Conservation (phyloP, 2,888 invertebrate genomes). For the Seladonia tumulorum region DNA sequence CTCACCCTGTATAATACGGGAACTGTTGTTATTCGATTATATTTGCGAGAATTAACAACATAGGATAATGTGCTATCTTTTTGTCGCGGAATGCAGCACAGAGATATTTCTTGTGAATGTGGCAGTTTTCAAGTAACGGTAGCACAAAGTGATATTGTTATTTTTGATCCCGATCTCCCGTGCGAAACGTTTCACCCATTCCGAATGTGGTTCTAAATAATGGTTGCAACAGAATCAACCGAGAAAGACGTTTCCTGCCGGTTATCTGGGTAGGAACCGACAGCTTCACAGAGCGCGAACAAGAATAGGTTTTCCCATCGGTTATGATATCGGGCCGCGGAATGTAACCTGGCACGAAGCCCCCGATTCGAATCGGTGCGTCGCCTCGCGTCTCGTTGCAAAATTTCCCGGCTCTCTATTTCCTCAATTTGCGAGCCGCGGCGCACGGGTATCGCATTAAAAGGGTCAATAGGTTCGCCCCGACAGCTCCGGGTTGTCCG, state of each 20-base stretch:
- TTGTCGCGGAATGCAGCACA: too few species aligned
- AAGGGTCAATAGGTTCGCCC: conserved; percentile 47
- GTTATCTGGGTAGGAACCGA: neutral
- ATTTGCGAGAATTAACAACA: too few species aligned
- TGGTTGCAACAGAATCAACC: neutral
- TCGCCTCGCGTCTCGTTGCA: conserved; percentile 3
- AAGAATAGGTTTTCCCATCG: conserved; percentile 13
- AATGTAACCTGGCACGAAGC: neutral
- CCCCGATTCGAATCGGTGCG: conserved; percentile 33
- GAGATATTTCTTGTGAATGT: neutral
- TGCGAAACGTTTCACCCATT: neutral
- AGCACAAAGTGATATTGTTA: neutral
- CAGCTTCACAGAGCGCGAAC: neutral
- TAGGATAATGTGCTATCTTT: too few species aligned
- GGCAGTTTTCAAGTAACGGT: neutral
- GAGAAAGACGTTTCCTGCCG: neutral
- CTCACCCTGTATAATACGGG: too few species aligned
- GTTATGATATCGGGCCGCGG: neutral
- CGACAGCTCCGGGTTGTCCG: conserved; percentile 7
- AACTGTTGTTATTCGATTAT: too few species aligned
- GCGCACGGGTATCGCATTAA: conserved; percentile 31
- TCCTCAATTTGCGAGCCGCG: conserved; percentile 53
- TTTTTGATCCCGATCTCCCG: neutral
- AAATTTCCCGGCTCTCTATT: conserved; percentile 48
- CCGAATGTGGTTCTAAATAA: neutral